Evolutionary conservation across 2,888 invertebrate species (phyloP), one percentile per base, ranked within the genome.

Genomic region (Scelioninae gen. 1): DNA sequence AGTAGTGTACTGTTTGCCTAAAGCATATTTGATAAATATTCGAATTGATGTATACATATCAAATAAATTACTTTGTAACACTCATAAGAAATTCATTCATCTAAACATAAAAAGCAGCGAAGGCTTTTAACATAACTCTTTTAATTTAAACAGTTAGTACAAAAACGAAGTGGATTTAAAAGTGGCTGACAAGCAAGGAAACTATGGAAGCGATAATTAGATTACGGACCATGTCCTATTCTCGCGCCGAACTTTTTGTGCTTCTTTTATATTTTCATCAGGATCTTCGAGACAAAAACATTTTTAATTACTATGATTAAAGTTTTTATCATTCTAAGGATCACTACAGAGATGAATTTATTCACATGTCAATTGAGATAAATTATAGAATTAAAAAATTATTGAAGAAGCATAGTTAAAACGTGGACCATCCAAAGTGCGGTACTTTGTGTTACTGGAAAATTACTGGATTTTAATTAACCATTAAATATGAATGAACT

Each of bases 11-110:
- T 4, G n/a, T 47, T 16, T 38, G 16, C 16, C n/a, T 13, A 31
- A 9, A 32, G 13, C 13, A 32, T 43, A 31, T 31, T 29, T 23
- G 31, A 9, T 31, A 13, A 15, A 4, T 13, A 58, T 94, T 23
- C 1, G 4, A 2, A 23, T 23, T 2, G 23, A 23, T 23, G 23
- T 38, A 38, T 1, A 86, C 94, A 94, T 83, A 94, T 94, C 92
- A 94, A 94, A 88, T 94, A 94, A 74, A 95, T 93, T 29, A 94
- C 93, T 7, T 92, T 92, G 16, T 89, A 85, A 49, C 4, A 23
- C 49, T 83, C 13, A 29, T 85, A 85, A 40, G 88, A 82, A 62
- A 91, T 84, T 84, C 87, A 88, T 65, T 88, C 82, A 80, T 87
- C 83, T 47, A 88, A 75, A 84, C 88, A 74, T 88, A 89, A 83